Conservation (phyloP, 53 echinoderm and acorn worm species). For the Stichopus horrens region DNA sequence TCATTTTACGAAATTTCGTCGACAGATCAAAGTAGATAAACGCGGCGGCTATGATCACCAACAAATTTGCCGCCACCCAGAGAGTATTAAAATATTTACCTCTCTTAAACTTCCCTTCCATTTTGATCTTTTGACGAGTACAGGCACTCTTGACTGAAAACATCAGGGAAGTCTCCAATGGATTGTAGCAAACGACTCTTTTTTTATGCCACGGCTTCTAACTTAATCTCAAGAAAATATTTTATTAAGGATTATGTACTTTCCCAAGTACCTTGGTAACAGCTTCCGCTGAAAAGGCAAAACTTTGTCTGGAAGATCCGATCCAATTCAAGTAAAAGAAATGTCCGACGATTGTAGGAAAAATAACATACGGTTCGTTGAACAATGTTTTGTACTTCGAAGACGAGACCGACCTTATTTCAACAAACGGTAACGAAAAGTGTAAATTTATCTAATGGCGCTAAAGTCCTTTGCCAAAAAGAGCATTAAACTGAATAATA, state of each 20-base stretch:
- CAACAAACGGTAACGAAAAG: too few species aligned
- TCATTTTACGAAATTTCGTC: slow-evolving; percentile 39
- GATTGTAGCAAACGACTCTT: not conserved
- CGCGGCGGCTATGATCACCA: slow-evolving; percentile 36
- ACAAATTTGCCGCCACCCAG: slow-evolving; percentile 36
- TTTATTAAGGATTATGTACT: not conserved
- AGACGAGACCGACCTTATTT: too few species aligned
- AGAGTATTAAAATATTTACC: slow-evolving; percentile 44
- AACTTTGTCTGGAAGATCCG: not conserved
- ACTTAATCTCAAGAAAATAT: not conserved
- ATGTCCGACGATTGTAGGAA: too few species aligned
- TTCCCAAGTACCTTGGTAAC: not conserved
- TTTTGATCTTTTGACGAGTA: slow-evolving; percentile 44
- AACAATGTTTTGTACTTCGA: too few species aligned
- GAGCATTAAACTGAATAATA: too few species aligned
- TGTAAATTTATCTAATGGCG: too few species aligned
- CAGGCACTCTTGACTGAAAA: slow-evolving; percentile 34
- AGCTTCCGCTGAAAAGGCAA: not conserved
- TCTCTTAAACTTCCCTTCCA: slow-evolving; percentile 37
- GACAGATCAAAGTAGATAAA: slow-evolving; percentile 41
- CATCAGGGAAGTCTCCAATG: slow-evolving; percentile 22
- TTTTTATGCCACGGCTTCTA: not conserved
- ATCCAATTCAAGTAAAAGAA: not conserved
- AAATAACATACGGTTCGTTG: too few species aligned
- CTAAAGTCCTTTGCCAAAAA: too few species aligned